phyloP scores from a whole-genome alignment of 2,797 vertebrate genomes.

The Channallabes apus region DNA sequence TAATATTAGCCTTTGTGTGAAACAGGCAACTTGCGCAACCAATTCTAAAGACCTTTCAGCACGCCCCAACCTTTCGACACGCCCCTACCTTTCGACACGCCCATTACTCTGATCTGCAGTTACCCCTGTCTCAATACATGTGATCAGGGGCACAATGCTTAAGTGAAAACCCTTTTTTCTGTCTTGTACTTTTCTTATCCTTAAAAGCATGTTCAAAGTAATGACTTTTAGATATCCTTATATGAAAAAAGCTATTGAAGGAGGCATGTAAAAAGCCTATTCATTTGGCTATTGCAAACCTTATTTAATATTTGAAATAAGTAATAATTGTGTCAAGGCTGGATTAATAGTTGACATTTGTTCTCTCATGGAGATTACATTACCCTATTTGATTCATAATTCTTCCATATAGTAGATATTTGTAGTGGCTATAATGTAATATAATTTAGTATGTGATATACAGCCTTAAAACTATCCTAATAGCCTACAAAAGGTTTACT shows the following conservation, averaged over 20 bases:
- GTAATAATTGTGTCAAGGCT: conserved; percentile 23
- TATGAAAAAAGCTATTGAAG: not conserved
- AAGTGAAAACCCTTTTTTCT: not conserved
- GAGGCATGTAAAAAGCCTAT: not conserved
- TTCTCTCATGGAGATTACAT: conserved; percentile 4
- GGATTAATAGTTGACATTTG: conserved; percentile 2
- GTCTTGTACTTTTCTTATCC: not conserved
- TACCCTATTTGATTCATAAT: not conserved
- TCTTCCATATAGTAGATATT: not conserved
- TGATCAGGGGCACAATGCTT: not conserved
- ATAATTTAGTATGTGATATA: conserved; percentile 54
- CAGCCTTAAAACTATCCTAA: not conserved
- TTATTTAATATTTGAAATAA: not conserved
- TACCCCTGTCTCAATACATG: no score
- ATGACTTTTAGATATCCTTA: not conserved
- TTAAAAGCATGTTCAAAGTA: not conserved
- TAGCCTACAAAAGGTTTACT: conserved; percentile 45
- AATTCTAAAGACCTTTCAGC: no score
- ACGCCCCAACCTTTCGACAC: no score
- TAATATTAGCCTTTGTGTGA: no score
- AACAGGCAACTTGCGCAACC: no score
- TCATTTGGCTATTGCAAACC: not conserved
- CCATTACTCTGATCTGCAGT: no score
- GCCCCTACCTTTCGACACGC: no score
- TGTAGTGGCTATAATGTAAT: conserved; percentile 56